A percentile compares a stretch with the other conserved stretches of the same genome.
phyloP scores from a whole-genome alignment of 2,797 vertebrate species.

The Diplodus sargus region DNA sequence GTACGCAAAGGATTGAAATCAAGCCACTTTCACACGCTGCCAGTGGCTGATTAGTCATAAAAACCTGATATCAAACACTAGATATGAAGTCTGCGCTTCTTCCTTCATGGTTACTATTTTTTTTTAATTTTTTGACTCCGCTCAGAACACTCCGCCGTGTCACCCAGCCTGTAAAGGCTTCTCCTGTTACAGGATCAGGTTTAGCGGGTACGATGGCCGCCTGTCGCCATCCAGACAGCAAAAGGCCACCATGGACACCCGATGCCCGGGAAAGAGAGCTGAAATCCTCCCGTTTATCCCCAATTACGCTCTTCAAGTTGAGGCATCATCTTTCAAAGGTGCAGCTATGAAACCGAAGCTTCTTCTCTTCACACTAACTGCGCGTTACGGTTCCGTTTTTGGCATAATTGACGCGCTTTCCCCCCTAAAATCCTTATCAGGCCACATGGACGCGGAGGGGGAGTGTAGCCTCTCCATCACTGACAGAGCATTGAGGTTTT shows the following conservation, averaged over 20 bases:
- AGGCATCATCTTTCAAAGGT: not conserved
- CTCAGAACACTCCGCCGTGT: slow-evolving; percentile 30
- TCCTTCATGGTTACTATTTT: not conserved
- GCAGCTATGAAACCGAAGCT: not conserved
- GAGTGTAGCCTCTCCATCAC: not conserved
- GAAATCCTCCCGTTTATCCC: slow-evolving; percentile 11
- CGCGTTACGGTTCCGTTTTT: not conserved
- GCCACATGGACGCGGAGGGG: no score
- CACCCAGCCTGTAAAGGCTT: slow-evolving; percentile 23
- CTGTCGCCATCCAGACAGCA: slow-evolving; percentile 51
- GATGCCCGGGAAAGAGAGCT: slow-evolving; percentile 9
- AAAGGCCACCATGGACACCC: slow-evolving; percentile 50
- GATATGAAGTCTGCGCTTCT: not conserved
- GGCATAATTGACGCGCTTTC: not conserved
- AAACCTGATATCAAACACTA: not conserved
- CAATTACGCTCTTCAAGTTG: slow-evolving; percentile 4
- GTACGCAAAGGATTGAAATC: not conserved
- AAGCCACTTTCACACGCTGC: not conserved
- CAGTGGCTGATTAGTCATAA: not conserved
- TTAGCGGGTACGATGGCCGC: slow-evolving; percentile 50
- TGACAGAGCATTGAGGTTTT: not conserved
- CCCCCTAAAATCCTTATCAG: not conserved
- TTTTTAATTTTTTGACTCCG: not conserved
- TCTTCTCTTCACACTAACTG: not conserved
- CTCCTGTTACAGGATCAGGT: slow-evolving; percentile 64